Percentiles rank a stretch among this genome's conserved stretches.
phyloP scores from a whole-genome alignment of 2,113 vertebrate species.

The Stictonetta naevosa region DNA sequence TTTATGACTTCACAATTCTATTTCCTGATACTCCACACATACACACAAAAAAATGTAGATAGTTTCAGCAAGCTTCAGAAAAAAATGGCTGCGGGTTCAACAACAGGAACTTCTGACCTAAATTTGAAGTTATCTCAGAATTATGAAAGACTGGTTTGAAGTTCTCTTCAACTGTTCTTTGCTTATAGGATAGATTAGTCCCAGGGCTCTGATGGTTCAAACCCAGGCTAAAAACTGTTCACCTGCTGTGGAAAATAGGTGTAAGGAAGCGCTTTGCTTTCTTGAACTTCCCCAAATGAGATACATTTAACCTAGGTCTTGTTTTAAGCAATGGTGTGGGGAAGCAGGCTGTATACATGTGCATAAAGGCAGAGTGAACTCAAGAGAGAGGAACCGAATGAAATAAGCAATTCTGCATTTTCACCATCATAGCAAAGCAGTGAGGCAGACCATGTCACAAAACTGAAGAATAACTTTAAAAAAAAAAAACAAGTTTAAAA shows the following conservation, averaged over 20 bases:
- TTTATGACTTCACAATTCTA: neutral
- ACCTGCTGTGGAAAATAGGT: rapidly evolving
- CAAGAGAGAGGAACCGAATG: neutral
- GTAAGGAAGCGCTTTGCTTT: neutral
- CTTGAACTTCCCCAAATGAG: rapidly evolving
- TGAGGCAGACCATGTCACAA: neutral
- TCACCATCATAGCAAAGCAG: rapidly evolving
- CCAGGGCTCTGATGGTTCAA: rapidly evolving
- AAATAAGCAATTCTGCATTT: neutral
- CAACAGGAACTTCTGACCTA: neutral
- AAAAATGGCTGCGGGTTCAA: rapidly evolving
- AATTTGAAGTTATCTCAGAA: neutral
- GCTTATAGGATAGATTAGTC: neutral
- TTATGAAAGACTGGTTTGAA: neutral
- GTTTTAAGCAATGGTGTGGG: neutral
- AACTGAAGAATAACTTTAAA: neutral
- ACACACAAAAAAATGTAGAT: neutral
- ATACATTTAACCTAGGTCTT: rapidly evolving
- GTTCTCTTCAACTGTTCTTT: neutral
- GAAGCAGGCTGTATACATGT: neutral
- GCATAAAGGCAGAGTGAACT: neutral
- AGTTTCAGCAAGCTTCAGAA: no score
- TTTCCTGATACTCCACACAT: no score
- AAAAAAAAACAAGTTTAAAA: neutral
- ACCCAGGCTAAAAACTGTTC: neutral